Evolutionary conservation across 2,888 invertebrate genomes (phyloP), one percentile per base, ranked within the genome.

Genomic region (Dichetophora obliterata): DNA sequence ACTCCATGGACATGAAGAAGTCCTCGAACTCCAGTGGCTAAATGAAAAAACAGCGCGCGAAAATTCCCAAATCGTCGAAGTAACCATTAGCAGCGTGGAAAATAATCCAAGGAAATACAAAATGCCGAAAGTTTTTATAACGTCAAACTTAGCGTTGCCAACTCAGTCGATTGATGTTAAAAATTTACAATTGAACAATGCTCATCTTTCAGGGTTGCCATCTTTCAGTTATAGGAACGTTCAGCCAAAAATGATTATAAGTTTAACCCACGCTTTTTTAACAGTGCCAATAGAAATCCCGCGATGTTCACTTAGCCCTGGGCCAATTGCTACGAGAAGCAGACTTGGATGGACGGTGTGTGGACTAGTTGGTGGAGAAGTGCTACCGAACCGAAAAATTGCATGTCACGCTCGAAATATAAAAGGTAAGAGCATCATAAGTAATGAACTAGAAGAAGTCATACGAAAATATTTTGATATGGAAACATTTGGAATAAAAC

Each of bases 401-500:
- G 34, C n/a, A 43, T 65, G 54, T 31, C 74, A 74, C 16, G n/a
- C n/a, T n/a, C n/a, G 54, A 34, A 27, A 37, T 48, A 43, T 65
- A 6, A 19, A 19, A 19, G 37, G n/a, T 14, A 72, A 59, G 48
- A 52, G 19, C 27, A 52, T 52, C 6, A 19, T 3, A n/a, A 27
- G 9, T 6, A 37, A 8, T 8, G 34, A 76, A 27, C 34, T 76
- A 24, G 65, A 66, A n/a, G 66, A 71, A 59, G 22, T 65, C n/a
- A 9, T 72, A n/a, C 71, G 61, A 11, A 54, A 27, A 31, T 68
- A 76, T 57, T 68, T 76, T 19, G 43, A 24, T 14, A 71, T 63
- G 54, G 76, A 76, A 52, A 54, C 76, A 16, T 71, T 70, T 48
- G 76, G 76, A 8, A 34, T 71, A n/a, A 76, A 71, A 14, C 54